Conservation (phyloP, 2,888 invertebrate genomes). For the Drosophila seclusa region DNA sequence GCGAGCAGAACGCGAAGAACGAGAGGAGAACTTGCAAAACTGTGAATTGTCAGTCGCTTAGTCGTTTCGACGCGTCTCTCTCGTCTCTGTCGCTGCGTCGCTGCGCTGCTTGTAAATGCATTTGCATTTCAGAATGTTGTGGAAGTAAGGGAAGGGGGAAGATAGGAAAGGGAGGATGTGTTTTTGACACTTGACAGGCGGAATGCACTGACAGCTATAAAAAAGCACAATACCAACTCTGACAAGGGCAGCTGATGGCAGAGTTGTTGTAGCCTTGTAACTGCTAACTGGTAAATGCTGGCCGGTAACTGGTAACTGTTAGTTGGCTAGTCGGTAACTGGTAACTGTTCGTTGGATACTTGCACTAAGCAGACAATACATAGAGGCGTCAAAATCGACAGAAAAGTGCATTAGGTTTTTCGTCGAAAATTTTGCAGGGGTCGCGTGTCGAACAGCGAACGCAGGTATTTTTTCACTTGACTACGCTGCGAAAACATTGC, state of each 20-base stretch:
- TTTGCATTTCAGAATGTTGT: slow-evolving; percentile 54
- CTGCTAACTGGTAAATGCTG: slow-evolving; percentile 6
- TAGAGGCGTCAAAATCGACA: too few species aligned
- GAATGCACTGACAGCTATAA: slow-evolving; percentile 74
- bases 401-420: neutral
- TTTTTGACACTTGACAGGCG: slow-evolving; percentile 80
- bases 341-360: neutral
- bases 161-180: slow-evolving; percentile 44
- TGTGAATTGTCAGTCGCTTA: slow-evolving; percentile 30
- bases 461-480: too few species aligned
- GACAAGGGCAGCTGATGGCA: slow-evolving; percentile 30
- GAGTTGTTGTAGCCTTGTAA: neutral
- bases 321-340: neutral
- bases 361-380: too few species aligned
- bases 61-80: neutral
- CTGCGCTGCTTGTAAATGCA: slow-evolving; percentile 63
- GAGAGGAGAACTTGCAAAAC: slow-evolving; percentile 39
- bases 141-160: neutral
- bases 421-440: too few species aligned
- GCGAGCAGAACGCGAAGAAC: slow-evolving; percentile 2
- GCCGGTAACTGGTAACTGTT: slow-evolving; percentile 1
- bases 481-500: too few species aligned
- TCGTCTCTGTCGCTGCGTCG: slow-evolving; percentile 1
- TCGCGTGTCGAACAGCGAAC: too few species aligned
- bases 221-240: slow-evolving; percentile 48